A percentile compares a stretch with the other conserved stretches of the same genome.
These are phyloP conservation scores for Drosophila merina DNA, from an alignment of 2,888 invertebrate genomes.

Conservation along the genomic window DNA sequence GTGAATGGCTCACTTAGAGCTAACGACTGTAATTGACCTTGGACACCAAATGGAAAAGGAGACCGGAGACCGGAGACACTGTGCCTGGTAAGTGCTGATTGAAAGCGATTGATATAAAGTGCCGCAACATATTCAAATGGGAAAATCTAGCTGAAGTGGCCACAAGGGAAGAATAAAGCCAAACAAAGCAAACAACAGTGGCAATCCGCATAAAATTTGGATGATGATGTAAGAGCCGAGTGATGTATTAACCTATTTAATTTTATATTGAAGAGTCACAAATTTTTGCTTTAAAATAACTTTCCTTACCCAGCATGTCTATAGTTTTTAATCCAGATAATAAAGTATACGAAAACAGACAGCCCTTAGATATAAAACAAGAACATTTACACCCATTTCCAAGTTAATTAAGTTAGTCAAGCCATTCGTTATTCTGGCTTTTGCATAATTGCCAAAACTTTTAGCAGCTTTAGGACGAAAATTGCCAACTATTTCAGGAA, in stretches of 20 bases:
- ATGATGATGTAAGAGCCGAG: neutral
- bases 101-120: slow-evolving; percentile 36
- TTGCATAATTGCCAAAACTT: slow-evolving; percentile 22
- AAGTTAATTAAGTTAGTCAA: slow-evolving; percentile 18
- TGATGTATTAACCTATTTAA: neutral
- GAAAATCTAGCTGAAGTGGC: neutral
- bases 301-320: neutral
- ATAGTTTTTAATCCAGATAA: neutral
- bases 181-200: neutral
- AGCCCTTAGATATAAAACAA: neutral
- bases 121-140: slow-evolving; percentile 27
- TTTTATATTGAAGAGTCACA: neutral
- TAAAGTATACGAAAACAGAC: neutral
- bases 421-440: neutral
- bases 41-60: neutral
- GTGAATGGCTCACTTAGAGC: slow-evolving; percentile 38
- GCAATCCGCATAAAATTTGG: slow-evolving; percentile 12
- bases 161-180: slow-evolving; percentile 6
- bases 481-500: slow-evolving; percentile 12
- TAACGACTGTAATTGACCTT: slow-evolving; percentile 40
- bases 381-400: neutral
- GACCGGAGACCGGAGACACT: slow-evolving; percentile 4
- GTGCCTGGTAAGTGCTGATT: slow-evolving; percentile 24
- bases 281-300: neutral
- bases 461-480: neutral